Base-by-base conservation (phyloP, 2,888 invertebrate genomes). In the Brachypalpus laphriformis region DNA sequence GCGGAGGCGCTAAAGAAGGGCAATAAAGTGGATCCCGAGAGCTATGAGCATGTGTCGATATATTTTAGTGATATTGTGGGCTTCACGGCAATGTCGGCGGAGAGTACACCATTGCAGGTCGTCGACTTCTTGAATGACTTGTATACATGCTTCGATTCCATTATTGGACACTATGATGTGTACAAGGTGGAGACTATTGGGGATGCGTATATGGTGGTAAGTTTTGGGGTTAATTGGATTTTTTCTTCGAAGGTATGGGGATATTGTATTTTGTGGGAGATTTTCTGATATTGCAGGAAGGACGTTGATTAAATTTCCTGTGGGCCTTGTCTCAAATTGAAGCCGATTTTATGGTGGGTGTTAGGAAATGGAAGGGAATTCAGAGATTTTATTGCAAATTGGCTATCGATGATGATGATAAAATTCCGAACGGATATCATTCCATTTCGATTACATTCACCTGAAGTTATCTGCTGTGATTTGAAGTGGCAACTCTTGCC, bases 41-140 rank as follows among this genome's bases (percentile, higher is more conserved):
- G 95, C 89, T 98, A 97, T 92, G 98, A 98, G 90, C 95, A 95
- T 86, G 92, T 92, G 20, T 98, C 98, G 1, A 98, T 98, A 87
- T 98, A 98, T 92, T 98, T 98, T 92, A 98, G 97, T 90, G 98
- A 98, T 90, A 98, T 98, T 83, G 98, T 98, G 31, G 98, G 97
- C 20, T 98, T 98, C 91, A 98, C 98, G 0, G 94, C 96, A 31
- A 96, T 98, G 96, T 98, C 97, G 0, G 97, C 98, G 0, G 96
- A 97, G 91, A 97, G 97, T 90, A 97, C 97, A 3, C 97, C 97
- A 0, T 92, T 97, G 59, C 96, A 97, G 94, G 97, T 98, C 40
- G 98, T 98, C 6, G 96, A 97, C 91, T 96, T 98, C 89, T 92
- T 98, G 54, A 98, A 98, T 91, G 98, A 98, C 91, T 93, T 98